These are phyloP conservation scores for Gymnarchus niloticus DNA, from an alignment of 2,113 vertebrate species.

Conservation along the genomic window DNA sequence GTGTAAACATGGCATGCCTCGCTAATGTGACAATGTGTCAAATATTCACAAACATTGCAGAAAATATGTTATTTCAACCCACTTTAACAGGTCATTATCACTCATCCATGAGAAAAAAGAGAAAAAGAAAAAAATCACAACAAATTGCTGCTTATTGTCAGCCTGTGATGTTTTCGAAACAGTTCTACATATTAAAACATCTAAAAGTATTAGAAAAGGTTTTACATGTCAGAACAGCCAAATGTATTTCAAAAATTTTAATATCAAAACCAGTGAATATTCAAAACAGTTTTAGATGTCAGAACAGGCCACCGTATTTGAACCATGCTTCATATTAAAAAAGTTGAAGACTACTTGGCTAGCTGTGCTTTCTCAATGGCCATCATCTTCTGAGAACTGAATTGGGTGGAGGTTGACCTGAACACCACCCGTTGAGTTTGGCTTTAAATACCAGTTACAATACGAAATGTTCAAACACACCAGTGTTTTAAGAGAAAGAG, in stretches of 20 bases:
- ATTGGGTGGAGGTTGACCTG: neutral
- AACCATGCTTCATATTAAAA: no score
- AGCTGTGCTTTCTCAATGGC: neutral
- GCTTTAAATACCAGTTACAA: neutral
- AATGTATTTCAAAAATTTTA: no score
- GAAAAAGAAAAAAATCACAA: neutral
- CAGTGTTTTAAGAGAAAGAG: neutral
- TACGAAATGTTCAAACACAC: neutral
- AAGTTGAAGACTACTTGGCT: no score
- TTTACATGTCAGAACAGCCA: neutral
- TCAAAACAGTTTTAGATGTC: no score
- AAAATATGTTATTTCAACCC: neutral
- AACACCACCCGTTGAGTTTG: neutral
- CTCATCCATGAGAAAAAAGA: neutral
- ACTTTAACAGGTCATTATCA: neutral
- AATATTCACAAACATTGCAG: neutral
- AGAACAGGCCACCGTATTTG: no score
- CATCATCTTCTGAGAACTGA: neutral
- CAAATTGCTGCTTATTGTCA: neutral
- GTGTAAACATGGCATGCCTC: conserved; percentile 5
- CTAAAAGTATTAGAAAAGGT: no score
- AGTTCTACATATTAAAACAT: neutral
- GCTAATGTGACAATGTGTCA: neutral
- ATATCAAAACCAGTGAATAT: no score
- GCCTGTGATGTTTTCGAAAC: neutral